Evolutionary conservation across 2,797 vertebrate genomes (phyloP).

Genomic region (Hippoglossus hippoglossus): DNA sequence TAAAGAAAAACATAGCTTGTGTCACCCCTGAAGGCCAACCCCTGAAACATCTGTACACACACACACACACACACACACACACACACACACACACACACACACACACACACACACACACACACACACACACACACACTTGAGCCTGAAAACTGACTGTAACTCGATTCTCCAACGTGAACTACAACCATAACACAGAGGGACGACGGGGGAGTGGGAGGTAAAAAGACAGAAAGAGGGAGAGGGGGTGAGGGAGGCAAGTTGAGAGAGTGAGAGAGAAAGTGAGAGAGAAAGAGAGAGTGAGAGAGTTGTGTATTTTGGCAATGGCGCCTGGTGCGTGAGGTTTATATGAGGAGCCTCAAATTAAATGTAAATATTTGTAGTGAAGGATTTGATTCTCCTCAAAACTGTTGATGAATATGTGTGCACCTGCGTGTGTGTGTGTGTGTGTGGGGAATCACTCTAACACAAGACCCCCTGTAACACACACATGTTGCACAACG

Average conservation of each 20-base stretch:
- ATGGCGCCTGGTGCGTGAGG: conserved; percentile 43
- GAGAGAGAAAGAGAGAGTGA: conserved; percentile 12
- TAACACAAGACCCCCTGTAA: too few relatives aligned
- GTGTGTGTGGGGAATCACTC: not conserved
- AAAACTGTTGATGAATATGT: conserved; percentile 27
- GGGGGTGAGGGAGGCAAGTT: not conserved
- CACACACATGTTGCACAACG: too few relatives aligned
- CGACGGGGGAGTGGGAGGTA: conserved; percentile 14
- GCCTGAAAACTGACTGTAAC: conserved; percentile 71
- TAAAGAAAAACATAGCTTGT: conserved; percentile 54
- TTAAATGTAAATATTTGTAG: conserved; percentile 71
- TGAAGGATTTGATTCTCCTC: conserved; percentile 57
- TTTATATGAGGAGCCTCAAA: conserved; percentile 58
- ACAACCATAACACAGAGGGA: conserved; percentile 62
- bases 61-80: conserved; percentile 9
- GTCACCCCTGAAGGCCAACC: conserved; percentile 70
- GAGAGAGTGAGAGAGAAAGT: conserved; percentile 2
- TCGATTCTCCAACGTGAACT: conserved; percentile 60
- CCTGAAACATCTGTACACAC: conserved; percentile 55
- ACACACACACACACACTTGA: conserved; percentile 13
- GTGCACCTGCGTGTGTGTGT: conserved; percentile 1
- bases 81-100: not conserved
- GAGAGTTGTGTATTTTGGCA: conserved; percentile 72
- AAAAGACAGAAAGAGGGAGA: not conserved
- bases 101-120: conserved; percentile 3